These are phyloP conservation scores for Morinoia aosen DNA, from an alignment of 2,888 invertebrate species.

Conservation along the genomic window DNA sequence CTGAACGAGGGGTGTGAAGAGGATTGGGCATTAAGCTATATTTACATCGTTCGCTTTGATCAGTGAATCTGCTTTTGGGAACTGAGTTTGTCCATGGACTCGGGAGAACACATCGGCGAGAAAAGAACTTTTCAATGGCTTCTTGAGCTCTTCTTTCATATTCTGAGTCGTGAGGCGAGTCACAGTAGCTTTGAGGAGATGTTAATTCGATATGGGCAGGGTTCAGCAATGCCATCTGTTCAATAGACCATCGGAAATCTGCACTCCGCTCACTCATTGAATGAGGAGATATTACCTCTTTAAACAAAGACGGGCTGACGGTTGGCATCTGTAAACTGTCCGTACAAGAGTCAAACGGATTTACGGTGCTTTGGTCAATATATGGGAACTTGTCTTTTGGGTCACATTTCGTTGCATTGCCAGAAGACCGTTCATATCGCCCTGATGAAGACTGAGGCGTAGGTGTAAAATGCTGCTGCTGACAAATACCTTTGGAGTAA, in stretches of 20 bases:
- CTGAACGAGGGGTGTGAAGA: slow-evolving; percentile 27
- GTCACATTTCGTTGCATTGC: background rate
- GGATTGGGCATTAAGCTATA: background rate
- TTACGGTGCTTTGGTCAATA: slow-evolving; percentile 25
- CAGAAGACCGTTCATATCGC: background rate
- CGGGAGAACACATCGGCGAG: slow-evolving; percentile 56
- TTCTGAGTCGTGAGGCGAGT: slow-evolving; percentile 57
- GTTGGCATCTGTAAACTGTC: slow-evolving; percentile 62
- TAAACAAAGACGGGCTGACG: slow-evolving; percentile 65
- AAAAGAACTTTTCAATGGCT: slow-evolving; percentile 66
- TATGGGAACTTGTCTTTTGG: background rate
- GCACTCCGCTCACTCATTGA: slow-evolving; percentile 55
- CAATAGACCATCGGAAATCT: slow-evolving; percentile 64
- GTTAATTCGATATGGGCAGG: slow-evolving; percentile 64
- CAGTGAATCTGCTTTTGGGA: background rate
- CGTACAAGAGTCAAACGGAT: slow-evolving; percentile 62
- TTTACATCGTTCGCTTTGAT: background rate
- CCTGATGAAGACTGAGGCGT: slow-evolving; percentile 12
- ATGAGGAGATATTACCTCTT: slow-evolving; percentile 63
- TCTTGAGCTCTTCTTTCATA: slow-evolving; percentile 63
- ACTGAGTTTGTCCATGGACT: slow-evolving; percentile 63
- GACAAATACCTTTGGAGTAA: background rate
- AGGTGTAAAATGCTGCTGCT: background rate
- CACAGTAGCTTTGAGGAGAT: slow-evolving; percentile 59
- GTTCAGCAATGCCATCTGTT: slow-evolving; percentile 61